phyloP scores from a whole-genome alignment of 2,888 invertebrate species.

The Ophion slaviceki region DNA sequence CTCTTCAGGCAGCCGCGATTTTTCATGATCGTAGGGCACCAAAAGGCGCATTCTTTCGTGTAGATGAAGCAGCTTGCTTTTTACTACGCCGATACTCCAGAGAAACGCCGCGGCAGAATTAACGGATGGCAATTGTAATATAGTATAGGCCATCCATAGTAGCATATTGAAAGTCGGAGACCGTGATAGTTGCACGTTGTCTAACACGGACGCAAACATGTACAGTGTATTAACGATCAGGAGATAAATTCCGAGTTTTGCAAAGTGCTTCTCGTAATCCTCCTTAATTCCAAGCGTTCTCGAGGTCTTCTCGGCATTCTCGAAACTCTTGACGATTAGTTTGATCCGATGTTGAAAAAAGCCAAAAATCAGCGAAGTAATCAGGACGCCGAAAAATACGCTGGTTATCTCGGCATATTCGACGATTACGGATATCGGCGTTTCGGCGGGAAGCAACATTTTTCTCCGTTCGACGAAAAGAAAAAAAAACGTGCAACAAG shows the following conservation, averaged over 20 bases:
- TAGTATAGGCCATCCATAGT: slow-evolving; percentile 24
- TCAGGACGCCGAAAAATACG: background rate
- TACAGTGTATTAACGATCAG: slow-evolving; percentile 1
- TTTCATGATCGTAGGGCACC: background rate
- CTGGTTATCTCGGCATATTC: background rate
- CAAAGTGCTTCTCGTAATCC: slow-evolving; percentile 27
- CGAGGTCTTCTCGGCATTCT: slow-evolving; percentile 13
- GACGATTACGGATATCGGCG: slow-evolving; percentile 34
- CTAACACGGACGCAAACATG: background rate
- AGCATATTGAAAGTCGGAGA: background rate
- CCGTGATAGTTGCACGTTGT: background rate
- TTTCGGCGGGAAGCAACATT: slow-evolving; percentile 16
- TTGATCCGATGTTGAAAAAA: slow-evolving; percentile 41
- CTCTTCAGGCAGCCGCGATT: background rate
- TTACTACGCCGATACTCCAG: slow-evolving; percentile 31
- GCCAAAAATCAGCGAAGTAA: slow-evolving; percentile 31
- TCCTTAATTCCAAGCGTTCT: slow-evolving; percentile 36
- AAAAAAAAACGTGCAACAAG: slow-evolving; percentile 7
- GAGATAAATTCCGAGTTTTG: slow-evolving; percentile 17
- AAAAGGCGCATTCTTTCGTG: slow-evolving; percentile 38
- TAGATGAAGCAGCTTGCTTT: slow-evolving; percentile 43
- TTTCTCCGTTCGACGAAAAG: slow-evolving; percentile 3
- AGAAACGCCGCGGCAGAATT: slow-evolving; percentile 24
- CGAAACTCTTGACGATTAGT: slow-evolving; percentile 23
- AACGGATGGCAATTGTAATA: slow-evolving; percentile 13